These are phyloP conservation scores for Cariama cristata DNA, from an alignment of 2,113 vertebrate genomes.

Conservation along the genomic window DNA sequence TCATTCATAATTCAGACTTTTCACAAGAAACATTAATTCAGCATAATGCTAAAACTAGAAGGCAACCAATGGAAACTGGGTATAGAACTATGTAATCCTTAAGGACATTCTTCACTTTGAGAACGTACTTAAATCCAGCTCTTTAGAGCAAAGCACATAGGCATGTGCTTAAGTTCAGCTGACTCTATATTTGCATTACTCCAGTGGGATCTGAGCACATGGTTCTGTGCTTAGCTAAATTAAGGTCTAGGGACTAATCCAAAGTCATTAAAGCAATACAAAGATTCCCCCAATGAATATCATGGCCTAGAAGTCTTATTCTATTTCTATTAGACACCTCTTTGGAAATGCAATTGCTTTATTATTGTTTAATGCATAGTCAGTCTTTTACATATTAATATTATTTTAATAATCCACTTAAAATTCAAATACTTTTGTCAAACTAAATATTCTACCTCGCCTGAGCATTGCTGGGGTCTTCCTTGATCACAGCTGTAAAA, in stretches of 20 bases:
- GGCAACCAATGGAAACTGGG: not conserved
- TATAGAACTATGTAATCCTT: not conserved
- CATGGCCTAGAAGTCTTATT: not conserved
- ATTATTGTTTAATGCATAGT: not conserved
- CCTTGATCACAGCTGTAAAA: constrained; percentile 76
- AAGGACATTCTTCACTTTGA: not conserved
- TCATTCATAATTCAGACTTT: not conserved
- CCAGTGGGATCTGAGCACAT: not conserved
- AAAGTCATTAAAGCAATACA: constrained; percentile 30
- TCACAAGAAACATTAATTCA: not conserved
- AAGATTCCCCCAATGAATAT: not conserved
- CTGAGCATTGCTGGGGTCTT: constrained; percentile 61
- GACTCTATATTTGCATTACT: not conserved
- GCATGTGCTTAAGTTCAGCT: not conserved
- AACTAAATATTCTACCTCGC: constrained; percentile 73
- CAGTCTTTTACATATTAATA: not conserved
- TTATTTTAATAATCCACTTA: not conserved
- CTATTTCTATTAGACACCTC: not conserved
- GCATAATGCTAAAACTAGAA: not conserved
- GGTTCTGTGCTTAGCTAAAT: not conserved
- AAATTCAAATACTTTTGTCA: not conserved
- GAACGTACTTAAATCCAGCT: not conserved
- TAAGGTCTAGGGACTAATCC: constrained; percentile 27
- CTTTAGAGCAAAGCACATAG: not conserved
- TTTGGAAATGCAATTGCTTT: constrained; percentile 5